Conservation (phyloP, 2,888 invertebrate genomes). For the Agrilus cyanescens region DNA sequence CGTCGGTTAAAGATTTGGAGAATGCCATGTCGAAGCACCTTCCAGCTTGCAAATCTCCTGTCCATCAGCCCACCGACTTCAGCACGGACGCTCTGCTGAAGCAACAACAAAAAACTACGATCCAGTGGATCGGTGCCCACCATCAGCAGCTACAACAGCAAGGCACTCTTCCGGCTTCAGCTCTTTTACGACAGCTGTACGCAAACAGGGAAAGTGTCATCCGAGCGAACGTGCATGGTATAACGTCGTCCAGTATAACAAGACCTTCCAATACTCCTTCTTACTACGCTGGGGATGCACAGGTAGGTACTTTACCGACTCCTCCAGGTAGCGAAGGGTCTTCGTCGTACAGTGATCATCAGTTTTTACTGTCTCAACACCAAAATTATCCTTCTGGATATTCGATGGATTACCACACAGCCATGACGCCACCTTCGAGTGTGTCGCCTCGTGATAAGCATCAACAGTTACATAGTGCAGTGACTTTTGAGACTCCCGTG, state of each 20-base stretch:
- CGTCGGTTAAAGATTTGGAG: slow-evolving; percentile 83
- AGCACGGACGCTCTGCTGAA: slow-evolving; percentile 75
- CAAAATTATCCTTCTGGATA: slow-evolving; percentile 51
- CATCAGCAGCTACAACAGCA: slow-evolving; percentile 46
- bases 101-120: slow-evolving; percentile 70
- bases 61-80: slow-evolving; percentile 74
- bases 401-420: slow-evolving; percentile 75
- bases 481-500: slow-evolving; percentile 37
- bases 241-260: slow-evolving; percentile 34
- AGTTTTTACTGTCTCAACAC: slow-evolving; percentile 43
- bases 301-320: slow-evolving; percentile 69
- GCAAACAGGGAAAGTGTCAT: slow-evolving; percentile 93
- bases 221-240: slow-evolving; percentile 66
- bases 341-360: slow-evolving; percentile 56
- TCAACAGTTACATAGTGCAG: slow-evolving; percentile 47
- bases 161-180: slow-evolving; percentile 72
- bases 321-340: slow-evolving; percentile 83
- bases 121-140: slow-evolving; percentile 89
- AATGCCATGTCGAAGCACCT: slow-evolving; percentile 95
- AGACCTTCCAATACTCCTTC: slow-evolving; percentile 28
- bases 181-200: slow-evolving; percentile 78
- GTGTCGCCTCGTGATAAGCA: slow-evolving; percentile 85
- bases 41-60: slow-evolving; percentile 47
- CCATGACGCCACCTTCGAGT: slow-evolving; percentile 95
- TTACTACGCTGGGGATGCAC: slow-evolving; percentile 43